Evolutionary conservation across 2,888 invertebrate genomes (phyloP).

Genomic region (Hermaeophaga mercurialis): DNA sequence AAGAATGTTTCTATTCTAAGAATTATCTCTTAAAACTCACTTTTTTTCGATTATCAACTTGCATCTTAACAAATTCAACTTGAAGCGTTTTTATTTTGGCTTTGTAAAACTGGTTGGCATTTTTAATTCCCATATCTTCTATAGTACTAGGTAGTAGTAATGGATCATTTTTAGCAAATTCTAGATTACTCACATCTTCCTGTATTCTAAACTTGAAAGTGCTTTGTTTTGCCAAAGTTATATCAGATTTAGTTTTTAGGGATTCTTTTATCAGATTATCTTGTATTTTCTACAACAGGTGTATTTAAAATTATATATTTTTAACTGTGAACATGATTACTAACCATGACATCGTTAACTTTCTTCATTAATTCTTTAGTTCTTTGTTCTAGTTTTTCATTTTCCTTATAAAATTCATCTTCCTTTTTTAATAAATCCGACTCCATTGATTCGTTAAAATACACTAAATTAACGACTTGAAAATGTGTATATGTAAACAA

Average conservation of each 20-base stretch:
- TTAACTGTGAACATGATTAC: too few species aligned
- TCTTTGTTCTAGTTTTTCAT: constrained; percentile 53
- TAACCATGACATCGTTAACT: constrained; percentile 55
- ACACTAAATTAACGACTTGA: too few species aligned
- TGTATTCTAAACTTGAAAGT: constrained; percentile 28
- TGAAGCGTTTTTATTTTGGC: constrained; percentile 52
- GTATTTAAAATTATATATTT: background rate
- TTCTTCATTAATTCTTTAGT: constrained; percentile 53
- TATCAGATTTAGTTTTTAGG: constrained; percentile 38
- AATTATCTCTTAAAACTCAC: too few species aligned
- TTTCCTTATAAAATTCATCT: constrained; percentile 54
- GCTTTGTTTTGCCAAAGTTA: constrained; percentile 32
- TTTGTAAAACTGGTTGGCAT: constrained; percentile 50
- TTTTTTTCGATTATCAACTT: constrained; percentile 48
- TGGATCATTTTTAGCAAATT: constrained; percentile 17
- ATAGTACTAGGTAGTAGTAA: constrained; percentile 35
- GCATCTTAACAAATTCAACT: constrained; percentile 48
- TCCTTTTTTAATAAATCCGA: constrained; percentile 53
- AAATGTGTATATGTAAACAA: too few species aligned
- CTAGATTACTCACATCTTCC: background rate
- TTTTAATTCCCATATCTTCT: constrained; percentile 51
- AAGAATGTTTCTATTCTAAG: too few species aligned
- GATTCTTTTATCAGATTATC: constrained; percentile 46
- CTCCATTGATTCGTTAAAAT: too few species aligned
- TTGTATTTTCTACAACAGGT: constrained; percentile 48